These are phyloP conservation scores for Rattus rattus DNA, from an alignment of 2,113 vertebrate species.

Conservation along the genomic window DNA sequence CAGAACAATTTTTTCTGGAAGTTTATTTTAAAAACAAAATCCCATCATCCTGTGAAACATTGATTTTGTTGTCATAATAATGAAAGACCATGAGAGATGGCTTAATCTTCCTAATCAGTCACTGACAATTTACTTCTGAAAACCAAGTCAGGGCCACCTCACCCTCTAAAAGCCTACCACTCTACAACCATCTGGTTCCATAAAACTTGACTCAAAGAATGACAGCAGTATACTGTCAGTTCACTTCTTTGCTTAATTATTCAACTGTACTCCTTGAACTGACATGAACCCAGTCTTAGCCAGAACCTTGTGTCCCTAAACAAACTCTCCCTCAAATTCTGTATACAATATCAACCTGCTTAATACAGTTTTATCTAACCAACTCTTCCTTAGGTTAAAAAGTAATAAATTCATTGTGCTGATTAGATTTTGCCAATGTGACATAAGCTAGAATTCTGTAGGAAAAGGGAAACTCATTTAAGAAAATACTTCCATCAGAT, in stretches of 20 bases:
- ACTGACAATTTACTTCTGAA: not conserved
- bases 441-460: not conserved
- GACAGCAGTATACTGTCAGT: not conserved
- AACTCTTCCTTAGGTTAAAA: not conserved
- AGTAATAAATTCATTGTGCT: not conserved
- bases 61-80: not conserved
- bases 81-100: not conserved
- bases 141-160: not conserved
- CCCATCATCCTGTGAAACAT: not conserved
- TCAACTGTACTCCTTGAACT: not conserved
- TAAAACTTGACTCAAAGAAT: not conserved
- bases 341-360: not conserved
- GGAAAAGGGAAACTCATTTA: not conserved
- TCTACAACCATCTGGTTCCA: not conserved
- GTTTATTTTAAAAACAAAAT: not conserved
- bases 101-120: not conserved
- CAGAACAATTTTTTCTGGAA: not conserved
- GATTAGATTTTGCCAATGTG: not conserved
- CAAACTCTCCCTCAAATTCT: not conserved
- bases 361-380: not conserved
- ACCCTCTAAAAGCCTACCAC: not conserved
- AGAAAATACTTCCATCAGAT: not conserved
- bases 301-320: not conserved
- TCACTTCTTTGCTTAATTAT: not conserved
- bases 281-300: not conserved